phyloP scores from a whole-genome alignment of 2,888 invertebrate species.

The Gasteruption jaculator region DNA sequence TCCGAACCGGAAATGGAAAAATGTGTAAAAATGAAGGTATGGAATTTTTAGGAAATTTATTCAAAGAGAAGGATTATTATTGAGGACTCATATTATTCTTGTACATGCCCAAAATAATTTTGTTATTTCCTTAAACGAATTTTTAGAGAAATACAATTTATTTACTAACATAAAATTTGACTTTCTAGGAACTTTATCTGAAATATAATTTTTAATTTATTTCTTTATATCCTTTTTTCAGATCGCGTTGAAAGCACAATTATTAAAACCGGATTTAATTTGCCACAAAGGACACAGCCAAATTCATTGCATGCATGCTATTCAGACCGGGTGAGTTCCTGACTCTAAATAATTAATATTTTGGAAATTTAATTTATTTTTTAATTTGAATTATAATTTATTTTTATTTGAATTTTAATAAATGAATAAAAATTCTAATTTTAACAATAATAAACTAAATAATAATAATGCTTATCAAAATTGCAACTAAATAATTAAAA shows the following conservation, averaged over 20 bases:
- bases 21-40: constrained; percentile 87
- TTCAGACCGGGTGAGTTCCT: constrained; percentile 53
- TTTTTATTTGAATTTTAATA: no score
- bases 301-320: constrained; percentile 79
- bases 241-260: constrained; percentile 82
- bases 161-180: constrained; percentile 6
- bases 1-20: constrained; percentile 87
- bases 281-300: constrained; percentile 82
- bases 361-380: no score
- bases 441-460: no score
- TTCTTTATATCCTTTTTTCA: constrained; percentile 52
- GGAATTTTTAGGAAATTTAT: constrained; percentile 88
- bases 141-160: no score
- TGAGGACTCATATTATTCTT: no score
- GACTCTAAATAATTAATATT: constrained; percentile 3
- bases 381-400: no score
- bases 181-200: constrained; percentile 10
- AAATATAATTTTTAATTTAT: constrained; percentile 10
- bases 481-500: no score
- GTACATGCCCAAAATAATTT: no score
- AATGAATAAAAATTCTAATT: no score
- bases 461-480: no score
- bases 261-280: constrained; percentile 74
- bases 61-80: no score
- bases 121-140: constrained; percentile 78